Conservation (phyloP, 2,888 invertebrate genomes). For the Xanthostigma xanthostigma region DNA sequence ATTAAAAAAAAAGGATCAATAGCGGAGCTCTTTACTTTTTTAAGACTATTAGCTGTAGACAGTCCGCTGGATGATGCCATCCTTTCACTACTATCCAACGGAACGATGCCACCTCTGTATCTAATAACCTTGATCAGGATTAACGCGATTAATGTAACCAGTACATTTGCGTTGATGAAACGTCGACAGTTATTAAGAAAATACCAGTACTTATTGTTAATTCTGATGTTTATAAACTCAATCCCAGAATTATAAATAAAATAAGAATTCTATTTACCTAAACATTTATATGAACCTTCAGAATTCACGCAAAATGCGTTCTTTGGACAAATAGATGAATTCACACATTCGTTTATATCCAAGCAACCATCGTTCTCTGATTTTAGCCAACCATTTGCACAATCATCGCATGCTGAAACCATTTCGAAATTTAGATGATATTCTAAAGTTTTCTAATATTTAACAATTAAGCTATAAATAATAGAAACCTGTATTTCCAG, state of each 20-base stretch:
- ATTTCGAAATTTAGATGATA: not conserved
- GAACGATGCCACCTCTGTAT: too few species aligned
- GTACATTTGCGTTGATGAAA: too few species aligned
- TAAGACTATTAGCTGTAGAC: constrained; percentile 3
- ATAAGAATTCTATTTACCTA: constrained; percentile 25
- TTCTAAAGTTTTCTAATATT: not conserved
- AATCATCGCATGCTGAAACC: constrained; percentile 39
- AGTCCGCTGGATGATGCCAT: too few species aligned
- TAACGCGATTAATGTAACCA: too few species aligned
- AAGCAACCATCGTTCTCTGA: constrained; percentile 61
- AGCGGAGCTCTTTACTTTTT: not conserved
- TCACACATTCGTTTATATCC: constrained; percentile 74
- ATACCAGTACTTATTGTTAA: not conserved
- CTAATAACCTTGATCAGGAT: too few species aligned
- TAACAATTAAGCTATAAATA: not conserved
- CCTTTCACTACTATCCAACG: too few species aligned
- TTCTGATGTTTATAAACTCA: not conserved
- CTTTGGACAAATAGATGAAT: constrained; percentile 34
- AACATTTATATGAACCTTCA: constrained; percentile 68
- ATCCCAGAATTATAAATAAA: not conserved
- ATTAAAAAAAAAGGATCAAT: not conserved
- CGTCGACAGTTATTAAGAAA: too few species aligned
- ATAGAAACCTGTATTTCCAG: constrained; percentile 35
- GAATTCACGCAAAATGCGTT: constrained; percentile 81
- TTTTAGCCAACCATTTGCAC: constrained; percentile 58